Base-by-base conservation (phyloP, 2,797 vertebrate genomes). In the Heteromormyrus szaboi region DNA sequence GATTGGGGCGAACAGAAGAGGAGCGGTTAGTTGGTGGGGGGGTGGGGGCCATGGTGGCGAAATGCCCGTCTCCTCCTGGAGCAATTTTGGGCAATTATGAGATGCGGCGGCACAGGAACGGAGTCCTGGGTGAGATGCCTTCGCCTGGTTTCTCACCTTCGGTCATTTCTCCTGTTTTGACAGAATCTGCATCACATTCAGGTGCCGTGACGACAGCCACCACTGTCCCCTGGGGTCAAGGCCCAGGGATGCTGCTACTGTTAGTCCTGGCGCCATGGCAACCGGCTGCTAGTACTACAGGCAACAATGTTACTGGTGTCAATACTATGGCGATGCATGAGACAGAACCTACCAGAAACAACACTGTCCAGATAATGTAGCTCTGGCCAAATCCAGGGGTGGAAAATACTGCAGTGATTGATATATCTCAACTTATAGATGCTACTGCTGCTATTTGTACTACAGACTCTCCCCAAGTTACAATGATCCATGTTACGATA, bases 71-170 rank as follows among this genome's bases (percentile, higher is more conserved):
- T 5, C 37, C 17, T 65, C 19, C 9, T 41, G 3, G 59, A 56
- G 17, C 53, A 59, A 86, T 86, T 86, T 41, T 54, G 53, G 84
- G 84, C 22, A 56, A 54, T 86, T n/a, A 85, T 54, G 8, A 86
- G 48, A 37, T 4, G 84, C 84, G n/a, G 9, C 4, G 4, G 25
- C 17, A 0, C 46, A 85, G 50, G 51, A 5, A 33, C n/a, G 46
- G 17, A 1, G n/a, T 6, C 11, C 29, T 33, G 51, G 11, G n/a
- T 4, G 33, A 19, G 48, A 56, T 50, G 51, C 51, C 84, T 37
- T 41, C 14, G 50, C 19, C 84, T 9, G 41, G 0, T 8, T 25
- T 1, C 46, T 22, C 79, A 0, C 51, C 48, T 37, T 51, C 4
- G 51, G 85, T 14, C 85, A 51, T 41, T 33, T 50, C 29, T 25